Evolutionary conservation across 2,797 vertebrate genomes (phyloP), one percentile per base, ranked within the genome.

Genomic region (Peromyscus aztecus): DNA sequence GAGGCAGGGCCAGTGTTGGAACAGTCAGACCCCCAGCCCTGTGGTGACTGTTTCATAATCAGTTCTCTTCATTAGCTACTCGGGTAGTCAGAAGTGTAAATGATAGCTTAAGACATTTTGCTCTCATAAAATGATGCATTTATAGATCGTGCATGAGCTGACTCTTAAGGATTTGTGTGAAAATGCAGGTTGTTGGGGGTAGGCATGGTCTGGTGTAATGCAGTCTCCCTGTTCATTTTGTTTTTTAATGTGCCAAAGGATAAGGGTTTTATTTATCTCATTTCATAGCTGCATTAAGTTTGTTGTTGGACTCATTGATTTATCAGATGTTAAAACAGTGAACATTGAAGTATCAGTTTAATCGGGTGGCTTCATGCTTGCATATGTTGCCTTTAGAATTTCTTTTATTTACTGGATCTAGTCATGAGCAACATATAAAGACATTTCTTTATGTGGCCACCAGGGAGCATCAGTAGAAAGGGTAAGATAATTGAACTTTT

Each of bases 381-480:
- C 11, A 93, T 71, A 19, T 73, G 61, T 76, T 95, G 49, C 71
- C 61, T 94, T 88, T 67, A 90, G 77, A 88, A 76, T 87, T 95
- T 92, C 63, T 94, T 88, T 87, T 83, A 82, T 59, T 69, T 90
- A 83, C 24, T 61, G 75, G 16, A 86, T 61, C 88, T n/a, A n/a
- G 16, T 92, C 73, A 49, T 94, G 69, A 94, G 71, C 37, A 71
- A 12, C 27, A n/a, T 75, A 52, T 52, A 61, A 92, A 97, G 86
- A 75, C 6, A 12, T 94, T 98, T 97, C 94, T 97, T 90, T 55
- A 92, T 61, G 43, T 93, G 92, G 95, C 97, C 98, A 98, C 96
- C 97, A 98, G 98, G 93, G 95, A 97, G 98, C 97, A 97, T 97
- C 95, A 96, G 88, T 89, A 95, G 86, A 89, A 97, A 98, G 95